Evolutionary conservation across 2,797 vertebrate species (phyloP).

Genomic region (Galagoides demidoff): DNA sequence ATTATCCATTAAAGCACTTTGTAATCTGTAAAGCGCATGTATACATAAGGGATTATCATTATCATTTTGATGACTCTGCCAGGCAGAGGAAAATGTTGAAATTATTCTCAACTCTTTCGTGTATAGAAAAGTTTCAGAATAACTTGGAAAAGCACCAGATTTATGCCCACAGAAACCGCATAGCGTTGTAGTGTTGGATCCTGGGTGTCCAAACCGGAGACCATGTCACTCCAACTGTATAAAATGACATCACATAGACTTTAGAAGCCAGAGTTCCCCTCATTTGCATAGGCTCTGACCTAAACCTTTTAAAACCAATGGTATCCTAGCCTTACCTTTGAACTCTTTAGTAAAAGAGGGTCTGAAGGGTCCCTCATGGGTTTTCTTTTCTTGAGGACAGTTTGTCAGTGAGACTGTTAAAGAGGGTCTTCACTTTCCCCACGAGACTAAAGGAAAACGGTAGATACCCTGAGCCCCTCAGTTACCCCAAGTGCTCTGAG

Average conservation of each 20-base stretch:
- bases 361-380: not conserved
- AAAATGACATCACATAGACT: not conserved
- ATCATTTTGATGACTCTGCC: slow-evolving; percentile 5
- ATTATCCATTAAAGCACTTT: slow-evolving; percentile 13
- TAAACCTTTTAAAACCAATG: not conserved
- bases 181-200: not conserved
- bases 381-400: not conserved
- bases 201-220: not conserved
- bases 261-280: not conserved
- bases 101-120: not conserved
- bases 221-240: not conserved
- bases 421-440: not conserved
- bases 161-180: not conserved
- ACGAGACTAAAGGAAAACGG: not conserved
- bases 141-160: not conserved
- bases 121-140: slow-evolving; percentile 16
- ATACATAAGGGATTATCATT: not conserved
- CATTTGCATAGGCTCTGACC: not conserved
- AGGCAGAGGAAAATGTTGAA: slow-evolving; percentile 17
- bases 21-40: slow-evolving; percentile 7
- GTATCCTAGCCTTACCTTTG: not conserved
- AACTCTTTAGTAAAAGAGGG: not conserved
- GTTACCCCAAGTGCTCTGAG: not conserved
- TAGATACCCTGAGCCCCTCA: not conserved
- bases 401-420: not conserved